These are phyloP conservation scores for Drosophila kanapiae DNA, from an alignment of 1,140 invertebrate species.

Conservation along the genomic window DNA sequence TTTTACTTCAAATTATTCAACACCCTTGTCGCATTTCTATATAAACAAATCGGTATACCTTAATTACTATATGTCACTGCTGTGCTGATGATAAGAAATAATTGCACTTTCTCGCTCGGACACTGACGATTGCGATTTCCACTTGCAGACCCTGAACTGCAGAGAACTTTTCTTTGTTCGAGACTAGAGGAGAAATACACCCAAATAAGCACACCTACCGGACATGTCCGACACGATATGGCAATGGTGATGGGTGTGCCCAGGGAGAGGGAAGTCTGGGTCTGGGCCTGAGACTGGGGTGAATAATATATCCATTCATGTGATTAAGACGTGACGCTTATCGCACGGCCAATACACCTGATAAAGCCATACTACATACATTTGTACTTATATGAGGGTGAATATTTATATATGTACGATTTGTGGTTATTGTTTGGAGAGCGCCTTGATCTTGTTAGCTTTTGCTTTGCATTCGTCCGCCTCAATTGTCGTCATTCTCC, in stretches of 20 bases:
- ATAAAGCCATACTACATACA: conserved; percentile 36
- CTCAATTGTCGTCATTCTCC: conserved; percentile 46
- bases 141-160: conserved; percentile 22
- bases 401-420: conserved; percentile 19
- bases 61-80: not conserved
- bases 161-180: conserved; percentile 3
- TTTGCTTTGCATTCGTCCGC: conserved; percentile 8
- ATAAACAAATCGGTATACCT: not conserved
- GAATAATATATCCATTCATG: conserved; percentile 60
- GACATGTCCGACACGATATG: conserved; percentile 53
- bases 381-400: not conserved
- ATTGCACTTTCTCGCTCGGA: conserved; percentile 50
- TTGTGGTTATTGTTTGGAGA: conserved; percentile 36
- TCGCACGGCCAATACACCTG: conserved; percentile 57
- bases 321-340: conserved; percentile 64
- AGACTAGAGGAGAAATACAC: conserved; percentile 25
- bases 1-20: not conserved
- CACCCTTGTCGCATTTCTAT: conserved; percentile 5
- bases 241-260: conserved; percentile 2
- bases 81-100: conserved; percentile 23
- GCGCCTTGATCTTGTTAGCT: conserved; percentile 42
- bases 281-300: not conserved
- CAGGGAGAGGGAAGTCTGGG: not conserved
- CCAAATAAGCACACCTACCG: conserved; percentile 35
- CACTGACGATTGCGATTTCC: not conserved